Percentiles rank a stretch among this genome's conserved stretches.
Evolutionary conservation across 2,888 invertebrate genomes (phyloP).

Genomic region (Vanessa cardui): DNA sequence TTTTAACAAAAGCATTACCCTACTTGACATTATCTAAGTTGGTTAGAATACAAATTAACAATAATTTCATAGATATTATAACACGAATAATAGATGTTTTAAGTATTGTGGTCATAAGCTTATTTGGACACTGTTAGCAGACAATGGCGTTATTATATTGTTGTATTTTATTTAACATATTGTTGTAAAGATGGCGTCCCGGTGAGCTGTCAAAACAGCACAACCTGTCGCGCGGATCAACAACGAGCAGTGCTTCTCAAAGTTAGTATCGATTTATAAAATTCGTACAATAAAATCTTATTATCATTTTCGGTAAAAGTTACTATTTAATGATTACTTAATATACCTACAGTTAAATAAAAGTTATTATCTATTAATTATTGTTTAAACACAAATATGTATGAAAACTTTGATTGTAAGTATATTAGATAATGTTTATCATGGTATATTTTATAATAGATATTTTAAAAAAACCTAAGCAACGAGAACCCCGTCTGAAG

Average conservation of each 20-base stretch:
- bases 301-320: too few relatives aligned
- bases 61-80: background rate
- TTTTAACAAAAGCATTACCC: background rate
- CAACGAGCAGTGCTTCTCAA: slow-evolving; percentile 53
- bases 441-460: too few relatives aligned
- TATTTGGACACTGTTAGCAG: slow-evolving; percentile 17
- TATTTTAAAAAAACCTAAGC: too few relatives aligned
- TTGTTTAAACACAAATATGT: too few relatives aligned
- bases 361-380: too few relatives aligned
- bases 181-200: slow-evolving; percentile 54
- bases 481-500: too few relatives aligned
- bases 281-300: too few relatives aligned
- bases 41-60: background rate
- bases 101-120: background rate
- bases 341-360: too few relatives aligned
- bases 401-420: too few relatives aligned
- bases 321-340: too few relatives aligned
- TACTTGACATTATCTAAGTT: background rate
- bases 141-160: slow-evolving; percentile 31
- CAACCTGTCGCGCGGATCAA: slow-evolving; percentile 60
- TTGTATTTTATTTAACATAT: slow-evolving; percentile 35
- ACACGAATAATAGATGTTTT: background rate
- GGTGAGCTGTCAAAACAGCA: slow-evolving; percentile 73
- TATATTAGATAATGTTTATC: too few relatives aligned
- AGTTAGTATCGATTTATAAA: slow-evolving; percentile 32